These are phyloP conservation scores for Bradypodion ventrale DNA, from an alignment of 2,797 vertebrate species.

Conservation along the genomic window DNA sequence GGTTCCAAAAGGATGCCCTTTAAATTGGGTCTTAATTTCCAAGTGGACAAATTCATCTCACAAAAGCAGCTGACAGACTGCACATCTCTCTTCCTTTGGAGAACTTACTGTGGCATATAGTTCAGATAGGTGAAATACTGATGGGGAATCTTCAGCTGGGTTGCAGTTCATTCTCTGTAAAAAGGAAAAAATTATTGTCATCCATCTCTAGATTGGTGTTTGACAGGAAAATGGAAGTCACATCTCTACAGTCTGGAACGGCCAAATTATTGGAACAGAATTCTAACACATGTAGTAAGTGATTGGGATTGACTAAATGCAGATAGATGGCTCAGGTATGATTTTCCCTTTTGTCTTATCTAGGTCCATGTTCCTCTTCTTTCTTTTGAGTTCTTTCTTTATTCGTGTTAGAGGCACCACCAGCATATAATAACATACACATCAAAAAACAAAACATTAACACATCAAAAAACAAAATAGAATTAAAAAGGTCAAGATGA, in stretches of 20 bases:
- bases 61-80: not conserved
- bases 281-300: no score
- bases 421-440: no score
- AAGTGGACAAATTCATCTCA: not conserved
- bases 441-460: no score
- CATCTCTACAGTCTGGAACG: not conserved
- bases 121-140: not conserved
- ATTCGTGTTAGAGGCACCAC: no score
- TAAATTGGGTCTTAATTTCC: not conserved
- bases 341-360: no score
- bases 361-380: no score
- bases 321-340: no score
- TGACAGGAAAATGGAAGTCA: not conserved
- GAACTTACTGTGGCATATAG: not conserved
- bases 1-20: not conserved
- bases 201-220: not conserved
- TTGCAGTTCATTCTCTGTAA: not conserved
- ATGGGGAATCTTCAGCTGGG: not conserved
- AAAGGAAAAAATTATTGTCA: no score
- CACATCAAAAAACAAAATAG: no score
- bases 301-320: no score
- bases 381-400: no score
- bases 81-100: not conserved
- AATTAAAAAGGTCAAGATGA: no score
- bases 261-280: not conserved